Evolutionary conservation across 2,797 vertebrate species (phyloP), one percentile per base, ranked within the genome.

Genomic region (Valencia hispanica): DNA sequence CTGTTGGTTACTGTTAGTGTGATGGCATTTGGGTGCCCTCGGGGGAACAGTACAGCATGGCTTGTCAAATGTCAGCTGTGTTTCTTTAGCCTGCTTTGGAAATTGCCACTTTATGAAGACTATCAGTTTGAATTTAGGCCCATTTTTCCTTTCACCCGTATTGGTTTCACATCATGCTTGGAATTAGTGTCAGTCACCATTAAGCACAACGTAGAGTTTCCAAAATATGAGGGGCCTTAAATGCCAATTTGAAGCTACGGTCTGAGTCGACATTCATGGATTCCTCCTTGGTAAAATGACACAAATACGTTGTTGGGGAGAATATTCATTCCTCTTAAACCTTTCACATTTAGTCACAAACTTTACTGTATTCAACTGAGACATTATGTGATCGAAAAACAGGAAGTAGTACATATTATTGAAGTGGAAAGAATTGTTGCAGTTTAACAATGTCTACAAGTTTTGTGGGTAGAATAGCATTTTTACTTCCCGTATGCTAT

Each of bases 51-150:
- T 61, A 41, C 85, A 41, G 74, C 73, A 25, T 25, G 48, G 41
- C 57, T 87, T 71, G 69, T 88, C 86, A 91, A 89, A 91, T 88
- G 87, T 80, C 84, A 81, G 12, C 4, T 63, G 63, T 68, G 79
- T 57, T 73, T 72, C 86, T 90, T 63, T 30, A 70, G 18, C 47
- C 79, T 68, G 59, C 43, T 66, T 80, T 68, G 39, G 61, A 75
- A 84, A 41, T 68, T 14, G 59, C 74, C 59, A 63, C 72, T 82
- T 82, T 78, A 63, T 63, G 10, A 75, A 84, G 80, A 77, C 53
- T 70, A 78, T 83, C 50, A 57, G 32, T 80, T 72, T 73, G 53
- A 76, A 73, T 57, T 73, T 17, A 10, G 18, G 55, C 30, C 59
- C n/a, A 22, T 82, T 72, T n/a, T 71, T 25, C 43, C 22, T 41